Conservation (phyloP, 2,113 vertebrate species). For the Eira barbara region DNA sequence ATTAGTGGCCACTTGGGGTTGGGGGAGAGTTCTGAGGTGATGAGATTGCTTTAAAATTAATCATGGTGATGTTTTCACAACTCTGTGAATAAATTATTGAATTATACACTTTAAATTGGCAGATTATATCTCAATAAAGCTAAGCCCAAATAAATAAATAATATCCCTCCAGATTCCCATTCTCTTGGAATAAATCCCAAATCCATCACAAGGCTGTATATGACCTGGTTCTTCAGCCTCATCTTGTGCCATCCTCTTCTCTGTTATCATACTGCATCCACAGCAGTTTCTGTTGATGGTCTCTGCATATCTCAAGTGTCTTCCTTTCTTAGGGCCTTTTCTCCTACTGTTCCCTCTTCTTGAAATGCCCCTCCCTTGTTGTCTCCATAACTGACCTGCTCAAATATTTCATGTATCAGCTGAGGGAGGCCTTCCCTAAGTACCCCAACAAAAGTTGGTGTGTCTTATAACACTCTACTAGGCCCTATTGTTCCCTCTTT, state of each 20-base stretch:
- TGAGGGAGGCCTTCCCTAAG: neutral
- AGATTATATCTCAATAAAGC: neutral
- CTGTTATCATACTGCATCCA: neutral
- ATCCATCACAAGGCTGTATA: neutral
- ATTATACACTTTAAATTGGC: neutral
- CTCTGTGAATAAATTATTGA: neutral
- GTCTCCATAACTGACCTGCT: neutral
- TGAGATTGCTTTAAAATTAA: neutral
- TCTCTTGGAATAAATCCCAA: neutral
- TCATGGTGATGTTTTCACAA: neutral
- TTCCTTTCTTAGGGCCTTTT: neutral
- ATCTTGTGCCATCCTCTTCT: neutral
- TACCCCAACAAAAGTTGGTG: neutral
- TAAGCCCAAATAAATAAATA: neutral
- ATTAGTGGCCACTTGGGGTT: neutral
- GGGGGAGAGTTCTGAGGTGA: neutral
- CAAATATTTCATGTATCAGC: neutral
- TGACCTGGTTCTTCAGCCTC: neutral
- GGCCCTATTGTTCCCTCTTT: neutral
- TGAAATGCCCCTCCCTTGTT: neutral
- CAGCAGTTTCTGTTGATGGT: neutral
- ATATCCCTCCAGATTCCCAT: neutral
- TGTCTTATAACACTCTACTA: neutral
- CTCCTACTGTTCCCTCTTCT: neutral
- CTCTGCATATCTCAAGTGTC: neutral